Evolutionary conservation across 92 coral and sea anemone genomes (phyloP).

Genomic region (Palythoa heliodiscus): DNA sequence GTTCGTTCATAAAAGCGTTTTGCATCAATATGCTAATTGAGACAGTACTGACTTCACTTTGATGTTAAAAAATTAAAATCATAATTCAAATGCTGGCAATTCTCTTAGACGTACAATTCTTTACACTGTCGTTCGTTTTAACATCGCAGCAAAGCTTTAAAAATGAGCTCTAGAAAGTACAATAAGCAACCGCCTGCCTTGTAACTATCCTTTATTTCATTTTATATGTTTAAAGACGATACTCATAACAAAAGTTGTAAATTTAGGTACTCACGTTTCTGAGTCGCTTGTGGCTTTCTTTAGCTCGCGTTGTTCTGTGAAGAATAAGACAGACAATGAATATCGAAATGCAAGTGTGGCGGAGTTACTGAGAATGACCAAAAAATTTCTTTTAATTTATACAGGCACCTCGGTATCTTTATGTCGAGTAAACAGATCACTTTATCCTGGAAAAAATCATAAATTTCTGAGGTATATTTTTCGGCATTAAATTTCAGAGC

Average conservation of each 20-base stretch:
- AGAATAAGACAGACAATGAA: neutral
- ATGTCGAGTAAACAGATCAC: too few species aligned
- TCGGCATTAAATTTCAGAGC: neutral
- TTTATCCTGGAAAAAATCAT: neutral
- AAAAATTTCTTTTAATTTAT: too few species aligned
- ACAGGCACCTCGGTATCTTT: too few species aligned
- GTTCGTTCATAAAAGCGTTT: neutral
- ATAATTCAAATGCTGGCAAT: neutral
- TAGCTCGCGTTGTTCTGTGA: constrained; percentile 65
- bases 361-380: too few species aligned
- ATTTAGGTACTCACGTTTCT: constrained; percentile 62
- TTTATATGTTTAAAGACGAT: too few species aligned
- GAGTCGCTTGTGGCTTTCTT: constrained; percentile 68
- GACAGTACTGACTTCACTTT: neutral
- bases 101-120: neutral
- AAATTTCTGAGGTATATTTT: neutral
- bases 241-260: too few species aligned
- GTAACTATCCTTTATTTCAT: too few species aligned
- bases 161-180: too few species aligned
- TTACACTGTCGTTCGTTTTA: too few species aligned
- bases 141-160: too few species aligned
- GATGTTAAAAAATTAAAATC: neutral
- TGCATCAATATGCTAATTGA: constrained; percentile 1
- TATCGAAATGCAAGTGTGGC: too few species aligned
- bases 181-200: too few species aligned